Evolutionary conservation across 2,888 invertebrate species (phyloP).

Genomic region (Himalopsyche japonica): DNA sequence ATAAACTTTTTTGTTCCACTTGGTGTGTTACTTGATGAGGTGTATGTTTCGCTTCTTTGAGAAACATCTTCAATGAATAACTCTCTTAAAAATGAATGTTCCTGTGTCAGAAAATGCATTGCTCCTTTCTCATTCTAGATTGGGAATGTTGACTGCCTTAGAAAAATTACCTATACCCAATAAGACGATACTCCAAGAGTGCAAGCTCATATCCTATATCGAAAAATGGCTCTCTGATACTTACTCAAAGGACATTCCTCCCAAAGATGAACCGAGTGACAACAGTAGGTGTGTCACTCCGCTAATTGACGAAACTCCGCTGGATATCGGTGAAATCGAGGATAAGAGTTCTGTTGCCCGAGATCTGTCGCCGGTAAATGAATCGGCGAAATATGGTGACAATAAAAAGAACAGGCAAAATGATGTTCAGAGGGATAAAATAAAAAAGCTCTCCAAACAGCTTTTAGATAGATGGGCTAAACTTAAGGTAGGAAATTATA

Average conservation of each 20-base stretch:
- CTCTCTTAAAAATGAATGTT: no score
- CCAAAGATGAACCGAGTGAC: constrained; percentile 41
- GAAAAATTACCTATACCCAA: constrained; percentile 88
- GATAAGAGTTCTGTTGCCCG: constrained; percentile 28
- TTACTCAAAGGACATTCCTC: constrained; percentile 41
- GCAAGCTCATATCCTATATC: constrained; percentile 83
- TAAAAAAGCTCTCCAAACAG: constrained; percentile 63
- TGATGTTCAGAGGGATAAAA: constrained; percentile 53
- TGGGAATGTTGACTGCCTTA: constrained; percentile 77
- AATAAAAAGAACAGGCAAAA: constrained; percentile 43
- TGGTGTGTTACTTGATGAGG: no score
- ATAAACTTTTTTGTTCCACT: no score
- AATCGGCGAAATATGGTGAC: constrained; percentile 39
- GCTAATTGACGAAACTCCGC: constrained; percentile 53
- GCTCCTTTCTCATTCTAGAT: constrained; percentile 52
- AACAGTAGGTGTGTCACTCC: constrained; percentile 43
- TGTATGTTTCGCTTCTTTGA: no score
- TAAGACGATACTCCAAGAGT: constrained; percentile 90
- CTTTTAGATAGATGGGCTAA: constrained; percentile 76
- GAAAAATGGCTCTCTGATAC: constrained; percentile 76
- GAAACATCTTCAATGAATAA: no score
- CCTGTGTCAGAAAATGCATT: background rate
- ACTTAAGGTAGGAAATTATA: constrained; percentile 55
- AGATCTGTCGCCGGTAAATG: constrained; percentile 37
- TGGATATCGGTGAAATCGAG: constrained; percentile 49